These are phyloP conservation scores for Muscicapa comitata DNA, from an alignment of 2,797 vertebrate species.

Conservation along the genomic window DNA sequence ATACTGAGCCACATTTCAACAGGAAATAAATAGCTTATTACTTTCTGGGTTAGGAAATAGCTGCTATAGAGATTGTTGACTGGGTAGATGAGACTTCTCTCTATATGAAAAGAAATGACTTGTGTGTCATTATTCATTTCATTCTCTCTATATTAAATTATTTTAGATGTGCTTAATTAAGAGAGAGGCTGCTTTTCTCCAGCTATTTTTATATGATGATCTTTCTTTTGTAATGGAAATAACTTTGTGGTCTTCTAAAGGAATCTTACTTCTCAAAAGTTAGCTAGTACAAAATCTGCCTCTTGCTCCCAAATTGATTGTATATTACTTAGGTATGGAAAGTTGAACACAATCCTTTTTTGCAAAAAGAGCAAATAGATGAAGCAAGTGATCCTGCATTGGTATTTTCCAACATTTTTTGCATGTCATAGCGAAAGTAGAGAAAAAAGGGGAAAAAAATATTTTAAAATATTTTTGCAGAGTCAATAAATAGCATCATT, in stretches of 20 bases:
- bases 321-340: background rate
- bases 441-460: background rate
- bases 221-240: background rate
- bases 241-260: background rate
- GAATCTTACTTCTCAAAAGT: background rate
- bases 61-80: background rate
- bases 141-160: background rate
- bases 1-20: background rate
- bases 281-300: background rate
- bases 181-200: background rate
- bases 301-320: background rate
- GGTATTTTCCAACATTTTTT: background rate
- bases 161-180: conserved; percentile 12
- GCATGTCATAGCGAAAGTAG: background rate
- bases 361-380: background rate
- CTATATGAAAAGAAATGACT: background rate
- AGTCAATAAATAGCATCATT: background rate
- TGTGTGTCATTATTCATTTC: background rate
- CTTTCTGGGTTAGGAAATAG: background rate
- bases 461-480: background rate
- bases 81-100: background rate
- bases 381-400: background rate
- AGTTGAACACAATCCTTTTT: background rate
- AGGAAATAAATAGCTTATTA: conserved; percentile 20
- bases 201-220: background rate